Percentiles rank a stretch among this genome's conserved stretches.
These are phyloP conservation scores for Matsumyia berberina DNA, from an alignment of 2,888 invertebrate genomes.

Conservation along the genomic window DNA sequence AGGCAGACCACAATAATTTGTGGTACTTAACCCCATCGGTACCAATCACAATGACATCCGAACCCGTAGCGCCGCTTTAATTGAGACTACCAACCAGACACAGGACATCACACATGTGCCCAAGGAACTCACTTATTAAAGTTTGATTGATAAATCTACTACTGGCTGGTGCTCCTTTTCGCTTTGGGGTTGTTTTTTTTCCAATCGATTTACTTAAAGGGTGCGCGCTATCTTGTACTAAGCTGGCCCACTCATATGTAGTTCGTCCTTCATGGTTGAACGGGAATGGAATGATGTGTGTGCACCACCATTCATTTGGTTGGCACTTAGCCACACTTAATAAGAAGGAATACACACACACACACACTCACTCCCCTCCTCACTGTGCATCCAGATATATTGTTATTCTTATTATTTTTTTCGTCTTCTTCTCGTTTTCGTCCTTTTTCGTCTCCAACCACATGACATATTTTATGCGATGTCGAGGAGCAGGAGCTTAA, in stretches of 20 bases:
- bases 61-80: slow-evolving; percentile 42
- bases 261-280: slow-evolving; percentile 44
- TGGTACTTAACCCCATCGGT: slow-evolving; percentile 4
- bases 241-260: neutral
- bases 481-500: slow-evolving; percentile 80
- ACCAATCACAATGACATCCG: slow-evolving; percentile 46
- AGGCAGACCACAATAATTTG: slow-evolving; percentile 56
- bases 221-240: neutral
- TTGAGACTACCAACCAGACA: slow-evolving; percentile 34
- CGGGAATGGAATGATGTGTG: slow-evolving; percentile 7
- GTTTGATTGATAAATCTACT: slow-evolving; percentile 66
- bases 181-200: slow-evolving; percentile 33
- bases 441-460: slow-evolving; percentile 2
- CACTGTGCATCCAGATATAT: too few relatives aligned
- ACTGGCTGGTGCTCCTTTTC: too few relatives aligned
- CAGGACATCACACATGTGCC: neutral
- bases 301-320: slow-evolving; percentile 33
- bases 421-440: slow-evolving; percentile 7
- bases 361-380: slow-evolving; percentile 27
- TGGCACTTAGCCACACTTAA: slow-evolving; percentile 64
- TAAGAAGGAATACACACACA: slow-evolving; percentile 23
- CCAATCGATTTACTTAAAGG: slow-evolving; percentile 66
- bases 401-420: slow-evolving; percentile 56
- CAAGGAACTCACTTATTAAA: slow-evolving; percentile 53
- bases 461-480: slow-evolving; percentile 37